These are phyloP conservation scores for Nerophis ophidion DNA, from an alignment of 2,113 vertebrate genomes.

Conservation along the genomic window DNA sequence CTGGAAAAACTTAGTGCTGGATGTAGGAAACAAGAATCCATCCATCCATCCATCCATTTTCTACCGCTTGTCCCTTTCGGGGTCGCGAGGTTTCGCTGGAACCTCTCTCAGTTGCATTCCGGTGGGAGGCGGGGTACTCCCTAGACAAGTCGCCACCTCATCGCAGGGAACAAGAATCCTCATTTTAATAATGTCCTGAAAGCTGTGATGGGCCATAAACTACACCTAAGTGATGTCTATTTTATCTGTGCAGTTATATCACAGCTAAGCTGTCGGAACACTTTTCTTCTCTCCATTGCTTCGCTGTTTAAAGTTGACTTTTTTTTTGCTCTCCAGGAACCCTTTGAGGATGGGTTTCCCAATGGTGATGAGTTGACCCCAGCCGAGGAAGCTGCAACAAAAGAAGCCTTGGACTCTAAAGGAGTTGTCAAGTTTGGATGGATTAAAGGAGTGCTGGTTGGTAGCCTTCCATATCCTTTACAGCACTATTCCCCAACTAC, in stretches of 20 bases:
- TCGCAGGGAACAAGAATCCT: neutral
- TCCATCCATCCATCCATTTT: too few relatives aligned
- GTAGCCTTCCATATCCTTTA: conserved; percentile 24
- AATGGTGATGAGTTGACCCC: conserved; percentile 93
- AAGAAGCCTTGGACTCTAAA: conserved; percentile 84
- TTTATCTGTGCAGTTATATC: neutral
- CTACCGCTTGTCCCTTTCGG: too few relatives aligned
- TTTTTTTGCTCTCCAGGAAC: conserved; percentile 73
- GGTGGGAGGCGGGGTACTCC: too few relatives aligned
- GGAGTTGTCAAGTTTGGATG: conserved; percentile 96
- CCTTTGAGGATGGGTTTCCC: conserved; percentile 94
- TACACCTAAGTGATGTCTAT: too few relatives aligned
- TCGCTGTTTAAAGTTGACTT: neutral
- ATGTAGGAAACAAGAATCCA: neutral
- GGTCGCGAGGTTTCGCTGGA: too few relatives aligned
- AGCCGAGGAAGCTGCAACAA: conserved; percentile 82
- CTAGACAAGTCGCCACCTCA: too few relatives aligned
- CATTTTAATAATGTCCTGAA: neutral
- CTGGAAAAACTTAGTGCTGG: too few relatives aligned
- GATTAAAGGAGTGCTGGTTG: conserved; percentile 96
- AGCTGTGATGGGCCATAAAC: conserved; percentile 4
- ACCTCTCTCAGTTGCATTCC: too few relatives aligned
- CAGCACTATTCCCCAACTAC: neutral
- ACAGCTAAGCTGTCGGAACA: neutral
- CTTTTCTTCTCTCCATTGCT: neutral